A percentile compares a stretch with the other conserved stretches of the same genome.
Evolutionary conservation across 2,113 vertebrate genomes (phyloP).

Genomic region (Nematolebias whitei): DNA sequence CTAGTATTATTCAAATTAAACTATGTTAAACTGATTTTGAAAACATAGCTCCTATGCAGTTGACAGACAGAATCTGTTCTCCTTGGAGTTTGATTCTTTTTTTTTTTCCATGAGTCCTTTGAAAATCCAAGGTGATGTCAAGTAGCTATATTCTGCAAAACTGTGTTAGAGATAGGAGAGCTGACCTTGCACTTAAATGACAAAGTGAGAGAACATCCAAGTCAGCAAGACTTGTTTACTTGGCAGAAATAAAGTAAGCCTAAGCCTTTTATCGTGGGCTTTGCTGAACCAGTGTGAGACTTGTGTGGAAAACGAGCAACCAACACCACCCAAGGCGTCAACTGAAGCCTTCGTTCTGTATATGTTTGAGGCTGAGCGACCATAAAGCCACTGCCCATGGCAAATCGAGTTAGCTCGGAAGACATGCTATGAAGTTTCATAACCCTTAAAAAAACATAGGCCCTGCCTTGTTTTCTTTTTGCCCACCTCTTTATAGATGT

Average conservation of each 20-base stretch:
- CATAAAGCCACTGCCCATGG: constrained; percentile 18
- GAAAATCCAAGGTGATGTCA: constrained; percentile 32
- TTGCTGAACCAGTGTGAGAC: constrained; percentile 40
- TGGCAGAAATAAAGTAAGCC: constrained; percentile 65
- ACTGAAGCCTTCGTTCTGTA: constrained; percentile 30
- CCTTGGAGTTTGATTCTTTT: background rate
- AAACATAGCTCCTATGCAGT: constrained; percentile 42
- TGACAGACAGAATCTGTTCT: constrained; percentile 35
- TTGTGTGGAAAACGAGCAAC: constrained; percentile 43
- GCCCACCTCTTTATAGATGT: constrained; percentile 61
- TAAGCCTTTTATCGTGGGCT: constrained; percentile 68
- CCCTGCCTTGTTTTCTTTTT: constrained; percentile 61
- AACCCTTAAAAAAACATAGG: constrained; percentile 71
- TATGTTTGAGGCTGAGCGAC: constrained; percentile 44
- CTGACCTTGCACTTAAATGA: constrained; percentile 69
- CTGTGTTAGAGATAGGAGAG: constrained; percentile 39
- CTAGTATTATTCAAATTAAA: constrained; percentile 39
- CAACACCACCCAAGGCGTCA: constrained; percentile 61
- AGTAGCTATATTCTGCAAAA: constrained; percentile 24
- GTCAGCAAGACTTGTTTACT: constrained; percentile 74
- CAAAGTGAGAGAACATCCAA: constrained; percentile 61
- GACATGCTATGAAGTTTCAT: constrained; percentile 36
- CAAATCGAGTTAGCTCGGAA: constrained; percentile 54
- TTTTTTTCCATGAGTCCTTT: constrained; percentile 14
- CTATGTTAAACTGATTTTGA: constrained; percentile 38